phyloP scores from a whole-genome alignment of 2,797 vertebrate genomes.

The Calcarius lapponicus region DNA sequence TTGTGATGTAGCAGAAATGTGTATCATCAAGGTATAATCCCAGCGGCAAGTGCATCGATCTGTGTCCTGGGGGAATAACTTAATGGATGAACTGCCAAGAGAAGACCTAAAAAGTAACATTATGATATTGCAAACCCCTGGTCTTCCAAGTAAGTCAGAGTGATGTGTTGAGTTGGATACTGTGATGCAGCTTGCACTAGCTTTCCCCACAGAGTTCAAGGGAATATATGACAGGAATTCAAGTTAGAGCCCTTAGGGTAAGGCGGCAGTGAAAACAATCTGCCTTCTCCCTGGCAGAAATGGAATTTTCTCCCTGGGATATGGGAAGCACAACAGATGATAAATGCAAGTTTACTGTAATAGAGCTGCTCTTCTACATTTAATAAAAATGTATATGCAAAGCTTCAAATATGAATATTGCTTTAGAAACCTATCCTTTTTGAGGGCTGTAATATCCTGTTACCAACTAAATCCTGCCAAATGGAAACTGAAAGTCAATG shows the following conservation, averaged over 20 bases:
- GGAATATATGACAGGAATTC: not conserved
- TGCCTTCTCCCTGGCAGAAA: not conserved
- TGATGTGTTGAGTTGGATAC: not conserved
- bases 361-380: not conserved
- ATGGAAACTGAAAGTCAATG: not conserved
- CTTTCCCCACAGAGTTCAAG: not conserved
- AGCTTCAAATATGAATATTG: not conserved
- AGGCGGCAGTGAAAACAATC: not conserved
- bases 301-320: not conserved
- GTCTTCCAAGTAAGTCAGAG: not conserved
- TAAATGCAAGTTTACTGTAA: not conserved
- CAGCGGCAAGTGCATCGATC: not conserved
- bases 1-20: not conserved
- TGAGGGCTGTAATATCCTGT: conserved; percentile 2
- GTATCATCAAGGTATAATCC: not conserved
- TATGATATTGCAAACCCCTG: not conserved
- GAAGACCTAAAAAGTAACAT: not conserved
- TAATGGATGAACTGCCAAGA: not conserved
- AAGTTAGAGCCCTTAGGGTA: not conserved
- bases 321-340: not conserved
- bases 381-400: not conserved
- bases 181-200: not conserved
- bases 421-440: not conserved
- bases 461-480: not conserved
- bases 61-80: not conserved